Percentiles rank a stretch among this genome's conserved stretches.
Conservation (phyloP, 2,888 invertebrate genomes). For the Busseola fusca region DNA sequence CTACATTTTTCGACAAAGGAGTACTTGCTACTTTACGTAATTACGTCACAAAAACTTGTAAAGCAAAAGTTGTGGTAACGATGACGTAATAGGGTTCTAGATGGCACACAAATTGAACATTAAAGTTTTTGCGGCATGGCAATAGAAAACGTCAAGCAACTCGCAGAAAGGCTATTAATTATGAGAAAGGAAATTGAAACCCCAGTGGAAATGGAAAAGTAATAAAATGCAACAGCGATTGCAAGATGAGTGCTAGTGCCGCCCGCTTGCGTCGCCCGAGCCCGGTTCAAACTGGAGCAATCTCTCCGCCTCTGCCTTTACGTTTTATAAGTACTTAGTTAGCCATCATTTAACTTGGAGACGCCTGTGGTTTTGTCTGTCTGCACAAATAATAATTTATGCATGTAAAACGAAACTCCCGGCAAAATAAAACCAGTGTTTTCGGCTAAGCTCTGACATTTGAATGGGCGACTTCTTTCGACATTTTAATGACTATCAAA, state of each 20-base stretch:
- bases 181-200: slow-evolving; percentile 88
- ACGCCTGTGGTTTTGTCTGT: slow-evolving; percentile 37
- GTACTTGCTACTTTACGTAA: slow-evolving; percentile 26
- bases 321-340: slow-evolving; percentile 59
- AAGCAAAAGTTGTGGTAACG: slow-evolving; percentile 50
- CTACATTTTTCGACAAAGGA: slow-evolving; percentile 30
- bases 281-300: slow-evolving; percentile 69
- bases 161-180: slow-evolving; percentile 87
- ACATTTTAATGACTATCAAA: slow-evolving; percentile 11
- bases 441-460: slow-evolving; percentile 12
- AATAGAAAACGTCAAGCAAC: slow-evolving; percentile 83
- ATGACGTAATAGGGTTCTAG: slow-evolving; percentile 72
- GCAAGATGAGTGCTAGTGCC: slow-evolving; percentile 81
- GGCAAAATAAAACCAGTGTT: slow-evolving; percentile 6
- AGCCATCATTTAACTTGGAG: slow-evolving; percentile 46
- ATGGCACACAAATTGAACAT: slow-evolving; percentile 82
- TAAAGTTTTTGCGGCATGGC: slow-evolving; percentile 80
- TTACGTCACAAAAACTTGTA: slow-evolving; percentile 38
- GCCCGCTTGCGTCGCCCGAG: slow-evolving; percentile 57
- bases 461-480: background rate
- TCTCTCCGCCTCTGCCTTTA: slow-evolving; percentile 61
- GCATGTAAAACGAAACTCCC: slow-evolving; percentile 13
- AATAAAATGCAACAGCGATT: slow-evolving; percentile 89
- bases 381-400: slow-evolving; percentile 30
- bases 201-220: slow-evolving; percentile 89